phyloP scores from a whole-genome alignment of 2,113 vertebrate species.

The Pedionomus torquatus region DNA sequence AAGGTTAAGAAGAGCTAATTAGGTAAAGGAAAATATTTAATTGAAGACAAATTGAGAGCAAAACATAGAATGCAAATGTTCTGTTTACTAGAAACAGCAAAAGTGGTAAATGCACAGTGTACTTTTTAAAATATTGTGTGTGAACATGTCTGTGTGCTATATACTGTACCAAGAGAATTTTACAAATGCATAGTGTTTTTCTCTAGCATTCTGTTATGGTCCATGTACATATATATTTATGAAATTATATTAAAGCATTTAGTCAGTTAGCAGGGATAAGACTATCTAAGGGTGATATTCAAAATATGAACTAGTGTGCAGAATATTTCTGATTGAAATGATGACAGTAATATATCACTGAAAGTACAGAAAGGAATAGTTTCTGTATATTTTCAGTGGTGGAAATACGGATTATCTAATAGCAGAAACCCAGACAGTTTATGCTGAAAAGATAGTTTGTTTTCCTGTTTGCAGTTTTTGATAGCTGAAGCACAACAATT shows the following conservation, averaged over 20 bases:
- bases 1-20: neutral
- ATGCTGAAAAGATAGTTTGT: neutral
- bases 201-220: neutral
- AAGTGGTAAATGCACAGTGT: neutral
- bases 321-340: neutral
- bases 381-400: neutral
- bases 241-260: neutral
- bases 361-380: neutral
- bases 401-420: neutral
- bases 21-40: neutral
- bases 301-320: neutral
- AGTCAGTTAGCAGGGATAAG: neutral
- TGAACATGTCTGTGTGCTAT: neutral
- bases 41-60: neutral
- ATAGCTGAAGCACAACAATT: neutral
- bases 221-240: neutral
- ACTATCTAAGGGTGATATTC: neutral
- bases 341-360: neutral
- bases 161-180: neutral
- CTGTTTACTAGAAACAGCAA: neutral
- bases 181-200: neutral
- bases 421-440: neutral
- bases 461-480: neutral
- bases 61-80: neutral
- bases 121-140: neutral